Evolutionary conservation across 2,113 vertebrate genomes (phyloP).

Genomic region (Caranx melampygus): DNA sequence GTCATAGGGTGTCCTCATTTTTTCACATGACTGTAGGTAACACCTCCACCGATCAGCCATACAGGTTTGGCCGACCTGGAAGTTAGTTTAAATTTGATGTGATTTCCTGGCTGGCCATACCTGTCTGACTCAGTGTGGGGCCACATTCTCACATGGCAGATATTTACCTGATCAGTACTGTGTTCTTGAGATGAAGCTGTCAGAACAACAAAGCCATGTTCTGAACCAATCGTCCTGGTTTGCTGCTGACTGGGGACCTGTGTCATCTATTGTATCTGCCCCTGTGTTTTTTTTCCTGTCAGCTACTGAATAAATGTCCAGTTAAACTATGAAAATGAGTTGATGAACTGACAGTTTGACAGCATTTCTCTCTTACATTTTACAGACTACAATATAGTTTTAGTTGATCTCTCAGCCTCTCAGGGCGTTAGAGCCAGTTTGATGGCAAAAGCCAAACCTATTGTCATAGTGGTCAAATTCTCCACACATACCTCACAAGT

Average conservation of each 20-base stretch:
- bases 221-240: neutral
- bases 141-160: neutral
- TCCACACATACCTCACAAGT: neutral
- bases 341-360: neutral
- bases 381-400: neutral
- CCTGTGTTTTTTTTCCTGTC: neutral
- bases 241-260: neutral
- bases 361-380: neutral
- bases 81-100: neutral
- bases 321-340: neutral
- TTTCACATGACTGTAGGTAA: too few species aligned
- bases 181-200: neutral
- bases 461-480: neutral
- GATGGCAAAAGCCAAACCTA: constrained; percentile 1
- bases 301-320: neutral
- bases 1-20: too few species aligned
- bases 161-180: neutral
- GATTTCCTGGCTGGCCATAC: neutral
- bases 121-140: neutral
- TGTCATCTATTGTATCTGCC: neutral
- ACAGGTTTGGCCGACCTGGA: neutral
- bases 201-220: neutral
- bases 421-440: neutral
- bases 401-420: neutral
- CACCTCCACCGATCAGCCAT: too few species aligned